Evolutionary conservation across 1,140 invertebrate species (phyloP).

Genomic region (Philotrypesis tridentata): DNA sequence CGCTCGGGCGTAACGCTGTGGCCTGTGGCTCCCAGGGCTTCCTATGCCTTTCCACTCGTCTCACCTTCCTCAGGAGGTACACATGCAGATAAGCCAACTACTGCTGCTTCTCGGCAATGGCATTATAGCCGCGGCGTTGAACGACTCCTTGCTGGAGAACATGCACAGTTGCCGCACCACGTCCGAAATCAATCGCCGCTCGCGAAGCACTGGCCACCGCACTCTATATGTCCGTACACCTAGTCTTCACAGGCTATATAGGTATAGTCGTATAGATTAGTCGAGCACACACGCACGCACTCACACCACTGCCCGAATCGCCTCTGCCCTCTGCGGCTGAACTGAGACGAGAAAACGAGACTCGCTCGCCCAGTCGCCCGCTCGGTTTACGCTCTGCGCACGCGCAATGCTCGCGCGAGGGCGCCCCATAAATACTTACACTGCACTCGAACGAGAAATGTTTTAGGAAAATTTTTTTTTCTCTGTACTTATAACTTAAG

Average conservation of each 20-base stretch:
- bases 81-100: neutral
- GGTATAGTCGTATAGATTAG: too few species aligned
- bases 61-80: neutral
- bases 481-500: too few species aligned
- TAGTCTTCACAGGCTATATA: too few species aligned
- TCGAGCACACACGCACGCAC: too few species aligned
- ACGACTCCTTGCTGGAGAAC: neutral
- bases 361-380: too few species aligned
- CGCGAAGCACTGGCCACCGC: conserved; percentile 32
- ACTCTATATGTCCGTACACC: neutral
- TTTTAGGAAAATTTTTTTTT: too few species aligned
- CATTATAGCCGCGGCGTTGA: conserved; percentile 31
- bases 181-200: conserved; percentile 43
- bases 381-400: neutral
- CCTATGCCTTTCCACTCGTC: neutral
- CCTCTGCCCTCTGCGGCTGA: neutral
- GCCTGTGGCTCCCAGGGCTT: too few species aligned
- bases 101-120: conserved; percentile 3
- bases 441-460: too few species aligned
- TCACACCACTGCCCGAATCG: neutral
- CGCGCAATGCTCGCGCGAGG: conserved; percentile 57
- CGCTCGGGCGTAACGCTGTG: neutral
- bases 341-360: neutral
- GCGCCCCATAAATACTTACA: conserved; percentile 67
- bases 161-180: conserved; percentile 14